Base-by-base conservation (phyloP, 2,797 vertebrate species). In the Spinus pinus region DNA sequence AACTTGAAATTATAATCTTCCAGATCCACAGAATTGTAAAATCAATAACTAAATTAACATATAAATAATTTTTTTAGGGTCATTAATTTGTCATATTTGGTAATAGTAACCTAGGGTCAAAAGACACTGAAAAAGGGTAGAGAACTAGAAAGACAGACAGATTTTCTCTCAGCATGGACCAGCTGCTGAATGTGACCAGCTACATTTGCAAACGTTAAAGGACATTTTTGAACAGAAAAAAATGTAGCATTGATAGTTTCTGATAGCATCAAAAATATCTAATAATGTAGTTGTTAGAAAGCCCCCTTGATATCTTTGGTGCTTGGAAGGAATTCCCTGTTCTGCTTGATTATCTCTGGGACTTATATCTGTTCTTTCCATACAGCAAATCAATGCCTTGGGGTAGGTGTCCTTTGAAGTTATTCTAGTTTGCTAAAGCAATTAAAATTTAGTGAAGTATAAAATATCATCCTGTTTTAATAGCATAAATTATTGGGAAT, bases 321-420 rank as follows among this genome's bases (percentile, higher is more conserved):
- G 24, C 47, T 86, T 71, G 24, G 37, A 42, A 84, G 30, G 33
- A 78, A 79, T 94, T 88, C n/a, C 65, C 66, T 47, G 16, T 50
- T 67, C 62, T 86, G 3, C 42, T 89, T 90, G 49, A 95, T 93
- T 94, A 79, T 84, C 89, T 75, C 66, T 87, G 89, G 84, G 94
- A 92, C 7, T 89, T 74, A 60, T 9, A 81, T 71, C 12, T 3
- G 3, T 75, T 86, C 35, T 75, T 91, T 69, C 42, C 3, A 33
- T 61, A 75, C 30, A 10, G 14, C 37, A 87, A 87, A 87, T 87
- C 70, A 47, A 5, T 87, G 91, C 89, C 89, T 92, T 94, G 91
- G 84, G 94, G 81, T 87, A 94, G 71, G 84, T 89, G 89, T 89
- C 89, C 50, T 95, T 91, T 79, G 67, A 91, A 94, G 47, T 17